Evolutionary conservation across 2,888 invertebrate species (phyloP), one percentile per base, ranked within the genome.

Genomic region (Dioctria linearis): DNA sequence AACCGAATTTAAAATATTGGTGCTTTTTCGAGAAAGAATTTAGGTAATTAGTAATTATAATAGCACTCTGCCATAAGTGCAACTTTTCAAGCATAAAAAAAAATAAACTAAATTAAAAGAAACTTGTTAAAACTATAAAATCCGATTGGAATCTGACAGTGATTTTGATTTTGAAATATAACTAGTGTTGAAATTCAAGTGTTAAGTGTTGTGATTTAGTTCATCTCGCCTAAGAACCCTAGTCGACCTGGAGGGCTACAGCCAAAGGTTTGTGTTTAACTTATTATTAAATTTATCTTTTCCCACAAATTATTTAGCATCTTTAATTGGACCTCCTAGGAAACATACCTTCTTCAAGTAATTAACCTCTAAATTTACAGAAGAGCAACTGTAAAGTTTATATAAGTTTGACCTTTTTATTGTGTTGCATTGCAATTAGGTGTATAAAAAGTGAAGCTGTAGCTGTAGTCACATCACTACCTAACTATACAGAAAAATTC

Each of bases 171-270:
- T 51, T 51, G 6, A 11, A 51, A 51, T 51, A 11, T 43, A n/a
- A n/a, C n/a, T n/a, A 66, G n/a, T 66, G 9, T n/a, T 42, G n/a
- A 13, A 71, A n/a, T 46, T n/a, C 25, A n/a, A 49, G 61, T 39
- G 61, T 25, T 25, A 63, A 65, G 63, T 61, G 73, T 49, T 61
- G 75, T 81, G 76, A 57, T 51, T 51, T 51, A 76, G 54, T 59
- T 39, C 39, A 13, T 25, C 9, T 66, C n/a, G 59, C 25, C 42
- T 61, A 79, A 79, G 8, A 76, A 63, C n/a, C 76, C 65, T 59
- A 81, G 81, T 80, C 83, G 83, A 83, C 66, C 84, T 85, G 85
- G 85, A 84, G 84, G 84, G 83, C 81, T 85, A 84, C 81, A 82
- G 78, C 80, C 84, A 83, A 84, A 84, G 84, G 84, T 84, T 79